phyloP scores from a whole-genome alignment of 2,113 vertebrate species.

The Echinops telfairi region DNA sequence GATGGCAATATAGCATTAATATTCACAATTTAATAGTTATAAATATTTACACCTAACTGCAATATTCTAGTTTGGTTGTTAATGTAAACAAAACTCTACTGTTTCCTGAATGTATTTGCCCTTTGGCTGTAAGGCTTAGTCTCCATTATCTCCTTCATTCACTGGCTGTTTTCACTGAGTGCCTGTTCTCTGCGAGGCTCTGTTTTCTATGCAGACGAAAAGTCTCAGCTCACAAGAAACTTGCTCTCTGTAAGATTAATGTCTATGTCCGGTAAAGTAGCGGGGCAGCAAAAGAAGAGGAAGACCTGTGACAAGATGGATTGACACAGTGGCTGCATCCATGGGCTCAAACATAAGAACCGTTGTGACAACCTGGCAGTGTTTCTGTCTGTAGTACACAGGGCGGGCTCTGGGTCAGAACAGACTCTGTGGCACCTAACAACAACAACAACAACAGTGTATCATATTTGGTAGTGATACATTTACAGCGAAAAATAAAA shows the following conservation, averaged over 20 bases:
- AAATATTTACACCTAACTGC: not conserved
- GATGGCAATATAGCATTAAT: not conserved
- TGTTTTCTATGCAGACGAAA: not conserved
- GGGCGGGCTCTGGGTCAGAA: too few species aligned
- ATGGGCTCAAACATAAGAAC: too few species aligned
- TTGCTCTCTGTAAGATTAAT: not conserved
- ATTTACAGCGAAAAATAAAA: not conserved
- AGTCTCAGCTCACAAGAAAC: not conserved
- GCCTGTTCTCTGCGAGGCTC: not conserved
- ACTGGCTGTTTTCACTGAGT: not conserved
- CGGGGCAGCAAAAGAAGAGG: too few species aligned
- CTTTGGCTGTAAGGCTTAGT: not conserved
- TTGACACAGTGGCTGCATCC: too few species aligned
- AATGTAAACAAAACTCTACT: not conserved
- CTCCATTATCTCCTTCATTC: not conserved
- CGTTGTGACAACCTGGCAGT: too few species aligned
- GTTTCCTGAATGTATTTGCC: not conserved
- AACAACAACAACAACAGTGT: too few species aligned
- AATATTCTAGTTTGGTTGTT: not conserved
- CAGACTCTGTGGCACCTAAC: too few species aligned
- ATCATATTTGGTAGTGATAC: not conserved
- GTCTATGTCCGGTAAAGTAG: too few species aligned
- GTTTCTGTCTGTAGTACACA: too few species aligned
- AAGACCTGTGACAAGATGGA: too few species aligned
- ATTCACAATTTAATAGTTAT: not conserved